Conservation (phyloP, 2,113 vertebrate species). For the Terrapene triunguis region DNA sequence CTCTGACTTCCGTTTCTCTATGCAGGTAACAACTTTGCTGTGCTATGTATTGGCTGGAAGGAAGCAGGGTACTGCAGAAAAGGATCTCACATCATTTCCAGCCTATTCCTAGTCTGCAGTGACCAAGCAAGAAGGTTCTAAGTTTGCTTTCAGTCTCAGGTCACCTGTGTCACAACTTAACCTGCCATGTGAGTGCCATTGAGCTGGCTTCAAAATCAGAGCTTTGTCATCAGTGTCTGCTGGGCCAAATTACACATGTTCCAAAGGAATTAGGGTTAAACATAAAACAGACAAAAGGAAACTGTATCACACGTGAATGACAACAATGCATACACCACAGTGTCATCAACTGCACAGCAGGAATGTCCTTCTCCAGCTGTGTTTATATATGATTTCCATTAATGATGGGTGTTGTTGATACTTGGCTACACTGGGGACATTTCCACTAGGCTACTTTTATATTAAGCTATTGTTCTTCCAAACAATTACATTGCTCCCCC, state of each 20-base stretch:
- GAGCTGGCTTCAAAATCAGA: conserved; percentile 26
- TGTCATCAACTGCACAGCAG: neutral
- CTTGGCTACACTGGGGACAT: neutral
- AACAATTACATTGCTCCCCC: neutral
- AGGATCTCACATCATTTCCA: conserved; percentile 7
- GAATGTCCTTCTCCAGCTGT: conserved; percentile 59
- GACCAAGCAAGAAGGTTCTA: conserved; percentile 40
- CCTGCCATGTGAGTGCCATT: conserved; percentile 44
- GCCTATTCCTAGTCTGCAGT: neutral
- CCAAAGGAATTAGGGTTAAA: neutral
- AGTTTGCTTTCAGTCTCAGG: conserved; percentile 50
- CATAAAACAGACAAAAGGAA: conserved; percentile 14
- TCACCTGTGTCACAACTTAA: conserved; percentile 29
- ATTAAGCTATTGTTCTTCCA: conserved; percentile 40
- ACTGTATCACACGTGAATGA: neutral
- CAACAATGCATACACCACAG: conserved; percentile 18
- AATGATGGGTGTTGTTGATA: conserved; percentile 20
- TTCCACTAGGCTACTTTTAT: neutral
- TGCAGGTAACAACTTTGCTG: neutral
- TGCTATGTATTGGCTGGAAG: neutral
- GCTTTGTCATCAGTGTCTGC: neutral
- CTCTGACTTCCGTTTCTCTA: neutral
- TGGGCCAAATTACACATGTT: conserved; percentile 16
- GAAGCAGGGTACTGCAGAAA: neutral
- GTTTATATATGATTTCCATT: conserved; percentile 65